These are phyloP conservation scores for Dinothrombium tinctorium DNA, from an alignment of 1,140 invertebrate genomes.

Conservation along the genomic window DNA sequence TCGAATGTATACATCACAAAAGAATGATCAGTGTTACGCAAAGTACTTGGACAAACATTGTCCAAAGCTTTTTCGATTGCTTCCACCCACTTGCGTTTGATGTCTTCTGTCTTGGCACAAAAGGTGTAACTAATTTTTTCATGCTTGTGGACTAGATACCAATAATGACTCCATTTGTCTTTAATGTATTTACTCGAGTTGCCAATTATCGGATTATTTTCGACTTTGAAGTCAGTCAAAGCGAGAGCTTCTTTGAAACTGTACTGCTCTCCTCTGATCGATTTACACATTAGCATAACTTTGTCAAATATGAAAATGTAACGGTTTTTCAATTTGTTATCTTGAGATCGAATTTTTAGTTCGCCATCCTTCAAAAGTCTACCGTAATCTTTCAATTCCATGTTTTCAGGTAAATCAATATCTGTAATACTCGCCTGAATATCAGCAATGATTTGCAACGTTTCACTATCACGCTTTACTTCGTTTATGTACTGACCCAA, in stretches of 20 bases:
- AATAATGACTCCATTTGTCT: constrained; percentile 44
- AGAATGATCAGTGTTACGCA: constrained; percentile 52
- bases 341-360: constrained; percentile 67
- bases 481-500: constrained; percentile 93
- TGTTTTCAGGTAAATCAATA: constrained; percentile 36
- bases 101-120: constrained; percentile 63
- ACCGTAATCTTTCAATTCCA: constrained; percentile 62
- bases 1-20: constrained; percentile 68
- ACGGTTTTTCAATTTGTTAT: constrained; percentile 48
- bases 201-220: constrained; percentile 31
- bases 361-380: constrained; percentile 35
- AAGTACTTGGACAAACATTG: constrained; percentile 55
- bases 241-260: constrained; percentile 63
- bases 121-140: constrained; percentile 63
- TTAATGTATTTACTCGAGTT: background rate
- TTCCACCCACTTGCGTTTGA: constrained; percentile 69
- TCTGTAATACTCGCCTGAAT: constrained; percentile 42
- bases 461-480: constrained; percentile 87
- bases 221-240: constrained; percentile 59
- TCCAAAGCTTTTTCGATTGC: constrained; percentile 77
- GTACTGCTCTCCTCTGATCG: constrained; percentile 64
- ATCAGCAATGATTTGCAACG: constrained; percentile 64
- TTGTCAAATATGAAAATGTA: constrained; percentile 94
- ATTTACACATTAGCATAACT: constrained; percentile 82
- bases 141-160: constrained; percentile 55